Base-by-base conservation (phyloP, 35 echinoderm and acorn worm species). In the Chiridota heheva region DNA sequence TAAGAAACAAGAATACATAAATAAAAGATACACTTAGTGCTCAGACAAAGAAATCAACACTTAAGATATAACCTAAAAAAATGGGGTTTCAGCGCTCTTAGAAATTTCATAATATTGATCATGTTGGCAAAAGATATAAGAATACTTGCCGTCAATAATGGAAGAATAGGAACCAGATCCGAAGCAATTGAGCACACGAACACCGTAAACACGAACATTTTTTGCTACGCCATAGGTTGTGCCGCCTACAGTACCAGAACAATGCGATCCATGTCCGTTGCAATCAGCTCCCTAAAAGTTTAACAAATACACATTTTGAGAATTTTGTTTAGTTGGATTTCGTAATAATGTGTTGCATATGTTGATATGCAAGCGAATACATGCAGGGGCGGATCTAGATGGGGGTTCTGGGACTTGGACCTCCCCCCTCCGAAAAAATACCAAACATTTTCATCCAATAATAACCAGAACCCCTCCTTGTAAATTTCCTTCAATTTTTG, bases 261-360 rank as follows among this genome's bases (percentile, higher is more conserved):
- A 90, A 67, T 90, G 87, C 15, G 77, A 83, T 25, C 87, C 87
- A 32, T 90, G 87, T 0, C 87, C 88, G 64, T 90, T 84, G 42
- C 88, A 90, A 78, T 90, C 88, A 39, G 70, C 7, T 12, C 88
- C 88, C 87, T 90, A 69, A 2, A 39, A 29, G 29, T 61, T 26
- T 13, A 5, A 76, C 0, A 48, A 55, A 17, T 22, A 65, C 49
- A 55, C 15, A 17, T 55, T 25, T 17, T 25, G 24, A 55, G 15
- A 17, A 55, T 15, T 25, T 55, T 15, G 15, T 25, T 17, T n/a
- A n/a, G n/a, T n/a, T n/a, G n/a, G n/a, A n/a, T n/a, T n/a, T n/a
- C n/a, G n/a, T n/a, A n/a, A n/a, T n/a, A n/a, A n/a, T n/a, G n/a
- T n/a, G n/a, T n/a, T n/a, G n/a, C n/a, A n/a, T n/a, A n/a, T n/a